phyloP scores from a whole-genome alignment of 2,797 vertebrate genomes.

The Pristis pectinata region DNA sequence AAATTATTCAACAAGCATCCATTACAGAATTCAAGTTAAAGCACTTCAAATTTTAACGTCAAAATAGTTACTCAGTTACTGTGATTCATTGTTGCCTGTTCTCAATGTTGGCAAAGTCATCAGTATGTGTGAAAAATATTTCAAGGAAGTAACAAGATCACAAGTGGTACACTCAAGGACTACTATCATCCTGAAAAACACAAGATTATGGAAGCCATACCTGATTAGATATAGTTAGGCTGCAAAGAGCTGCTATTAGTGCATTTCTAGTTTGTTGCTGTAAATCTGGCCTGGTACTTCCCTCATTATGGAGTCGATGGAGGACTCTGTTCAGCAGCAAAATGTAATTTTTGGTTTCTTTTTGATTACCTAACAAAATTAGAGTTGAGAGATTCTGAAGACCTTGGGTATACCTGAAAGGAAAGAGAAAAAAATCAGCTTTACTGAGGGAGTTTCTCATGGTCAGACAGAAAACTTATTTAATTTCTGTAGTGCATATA shows the following conservation, averaged over 20 bases:
- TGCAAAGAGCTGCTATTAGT: conserved; percentile 57
- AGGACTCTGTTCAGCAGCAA: conserved; percentile 55
- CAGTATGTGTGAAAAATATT: not conserved
- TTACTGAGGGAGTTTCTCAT: not conserved
- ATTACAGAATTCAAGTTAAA: no score
- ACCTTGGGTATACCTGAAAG: conserved; percentile 56
- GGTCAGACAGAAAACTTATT: not conserved
- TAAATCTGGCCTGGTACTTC: conserved; percentile 41
- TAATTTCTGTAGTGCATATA: not conserved
- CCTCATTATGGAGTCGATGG: conserved; percentile 57
- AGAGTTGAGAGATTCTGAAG: conserved; percentile 62
- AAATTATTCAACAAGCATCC: not conserved
- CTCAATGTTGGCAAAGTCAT: not conserved
- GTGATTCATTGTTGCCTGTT: not conserved
- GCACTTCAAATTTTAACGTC: not conserved
- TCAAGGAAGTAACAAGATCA: not conserved
- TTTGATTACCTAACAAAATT: conserved; percentile 53
- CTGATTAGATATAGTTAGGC: conserved; percentile 53
- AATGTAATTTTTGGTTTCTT: conserved; percentile 61
- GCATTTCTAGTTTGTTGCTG: conserved; percentile 53
- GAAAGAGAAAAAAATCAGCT: not conserved
- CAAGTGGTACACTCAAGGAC: not conserved
- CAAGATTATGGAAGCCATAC: conserved; percentile 47
- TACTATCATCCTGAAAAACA: not conserved
- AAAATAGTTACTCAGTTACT: not conserved